Base-by-base conservation (phyloP, 2,797 vertebrate genomes). In the Eospalax fontanierii region DNA sequence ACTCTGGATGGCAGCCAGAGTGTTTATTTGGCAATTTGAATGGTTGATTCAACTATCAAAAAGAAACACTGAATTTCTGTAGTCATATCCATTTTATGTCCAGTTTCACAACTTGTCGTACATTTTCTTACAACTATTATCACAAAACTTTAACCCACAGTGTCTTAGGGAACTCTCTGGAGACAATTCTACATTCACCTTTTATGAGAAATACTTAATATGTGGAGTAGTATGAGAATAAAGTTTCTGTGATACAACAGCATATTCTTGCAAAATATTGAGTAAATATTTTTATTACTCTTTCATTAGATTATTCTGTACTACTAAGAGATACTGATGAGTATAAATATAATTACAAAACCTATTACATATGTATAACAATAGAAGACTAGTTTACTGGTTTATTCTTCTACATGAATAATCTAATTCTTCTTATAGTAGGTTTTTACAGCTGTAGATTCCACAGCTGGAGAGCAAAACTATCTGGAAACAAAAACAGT, bases 181-280 rank as follows among this genome's bases (percentile, higher is more conserved):
- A 40, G 73, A 73, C 54, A 59, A 66, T 54, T 84, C 43, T 74
- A 57, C 30, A 70, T 35, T 18, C 57, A 46, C 43, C 50, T 28
- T 6, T 57, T 59, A 38, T 76, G 71, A 87, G 4, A 63, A 83
- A 80, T 63, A 33, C 2, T 91, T 65, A 59, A 43, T 19, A 65
- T 22, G 54, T 30, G 12, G 82, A 91, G 76, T 15, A 59, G 5
- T 43, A 76, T 59, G 14, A 87, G n/a, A 73, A 76, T 88, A 90
- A 95, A 94, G 94, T 87, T 86, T 38, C 35, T 76, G 4, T 22
- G 73, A 65, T n/a, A 46, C 57, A 76, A 74, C 4, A 61, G 40
- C 26, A 74, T 76, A n/a, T 81, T 90, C 14, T 84, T 86, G 4
- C 66, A 91, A 89, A 96, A 84, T 68, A 15, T 63, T 82, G 68